Percentiles rank a stretch among this genome's conserved stretches.
These are phyloP conservation scores for Acanthurus lineatus DNA, from an alignment of 2,797 vertebrate genomes.

Conservation along the genomic window DNA sequence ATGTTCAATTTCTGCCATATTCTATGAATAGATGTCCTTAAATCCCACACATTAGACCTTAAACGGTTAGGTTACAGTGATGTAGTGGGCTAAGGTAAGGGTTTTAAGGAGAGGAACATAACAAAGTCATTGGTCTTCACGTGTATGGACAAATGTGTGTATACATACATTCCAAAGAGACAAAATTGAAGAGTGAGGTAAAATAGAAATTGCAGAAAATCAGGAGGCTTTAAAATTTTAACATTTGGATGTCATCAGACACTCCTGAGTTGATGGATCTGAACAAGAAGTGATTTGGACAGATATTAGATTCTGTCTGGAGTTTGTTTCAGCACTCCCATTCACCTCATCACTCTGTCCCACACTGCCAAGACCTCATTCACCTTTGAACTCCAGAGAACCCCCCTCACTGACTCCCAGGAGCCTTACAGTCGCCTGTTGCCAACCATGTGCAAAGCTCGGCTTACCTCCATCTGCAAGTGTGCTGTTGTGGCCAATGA, in stretches of 20 bases:
- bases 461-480: slow-evolving; percentile 13
- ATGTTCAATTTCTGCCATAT: too few relatives aligned
- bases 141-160: not conserved
- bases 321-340: slow-evolving; percentile 46
- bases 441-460: slow-evolving; percentile 45
- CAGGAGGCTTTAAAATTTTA: slow-evolving; percentile 52
- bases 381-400: slow-evolving; percentile 62
- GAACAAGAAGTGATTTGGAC: slow-evolving; percentile 66
- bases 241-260: slow-evolving; percentile 40
- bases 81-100: not conserved
- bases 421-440: slow-evolving; percentile 12
- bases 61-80: not conserved
- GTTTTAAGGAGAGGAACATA: not conserved
- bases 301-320: slow-evolving; percentile 67
- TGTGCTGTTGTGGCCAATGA: not conserved
- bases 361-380: slow-evolving; percentile 32
- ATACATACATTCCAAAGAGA: not conserved
- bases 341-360: slow-evolving; percentile 64
- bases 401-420: slow-evolving; percentile 4
- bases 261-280: slow-evolving; percentile 55
- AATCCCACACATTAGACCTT: too few relatives aligned
- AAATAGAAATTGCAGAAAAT: slow-evolving; percentile 31
- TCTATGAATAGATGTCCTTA: too few relatives aligned
- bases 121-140: not conserved
- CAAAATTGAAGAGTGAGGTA: not conserved